Base-by-base conservation (phyloP, 1,140 invertebrate genomes). In the Aphelenchoides avenae region DNA sequence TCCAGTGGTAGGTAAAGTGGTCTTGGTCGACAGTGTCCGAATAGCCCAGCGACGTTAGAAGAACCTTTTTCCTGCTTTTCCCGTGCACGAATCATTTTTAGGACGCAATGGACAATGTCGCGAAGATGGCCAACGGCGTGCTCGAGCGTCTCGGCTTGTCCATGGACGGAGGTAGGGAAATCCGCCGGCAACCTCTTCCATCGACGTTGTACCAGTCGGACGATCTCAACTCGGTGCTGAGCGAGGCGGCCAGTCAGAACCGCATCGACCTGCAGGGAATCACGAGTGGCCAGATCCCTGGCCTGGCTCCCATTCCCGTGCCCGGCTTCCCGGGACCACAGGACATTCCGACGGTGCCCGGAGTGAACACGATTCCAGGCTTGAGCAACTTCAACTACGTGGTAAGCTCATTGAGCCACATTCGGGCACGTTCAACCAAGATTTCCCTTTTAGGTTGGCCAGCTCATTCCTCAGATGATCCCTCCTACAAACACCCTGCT, bases 381-480 rank as follows among this genome's bases (percentile, higher is more conserved):
- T 51, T 75, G 11, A 76, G 66, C 60, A 75, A 77, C 52, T 75
- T 75, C 56, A 75, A 75, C 47, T 75, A 75, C 52, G 49, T 75
- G n/a, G 71, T 75, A 20, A 37, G 3, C 30, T 58, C 37, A 15
- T 42, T 63, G 34, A 36, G 18, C 18, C 34, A 36, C 34, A 13
- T 36, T 11, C 54, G 44, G 47, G 54, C 22, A 11, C 11, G 13
- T 11, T 11, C 13, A 48, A 52, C 62, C 41, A 30, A 47, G 9
- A 13, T 4, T 70, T 22, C 5, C 3, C 26, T 48, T 67, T 46
- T 37, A 72, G 68, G 66, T 74, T 31, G 73, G 75, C 20, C 73
- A 75, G 54, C 55, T 75, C 1, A 70, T 75, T 27, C 73, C 73
- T 34, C 73, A 75, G 64, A 73, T 77, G 75, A 77, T 75, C 37